Evolutionary conservation across 2,797 vertebrate genomes (phyloP).

Genomic region (Myotis pilosus): DNA sequence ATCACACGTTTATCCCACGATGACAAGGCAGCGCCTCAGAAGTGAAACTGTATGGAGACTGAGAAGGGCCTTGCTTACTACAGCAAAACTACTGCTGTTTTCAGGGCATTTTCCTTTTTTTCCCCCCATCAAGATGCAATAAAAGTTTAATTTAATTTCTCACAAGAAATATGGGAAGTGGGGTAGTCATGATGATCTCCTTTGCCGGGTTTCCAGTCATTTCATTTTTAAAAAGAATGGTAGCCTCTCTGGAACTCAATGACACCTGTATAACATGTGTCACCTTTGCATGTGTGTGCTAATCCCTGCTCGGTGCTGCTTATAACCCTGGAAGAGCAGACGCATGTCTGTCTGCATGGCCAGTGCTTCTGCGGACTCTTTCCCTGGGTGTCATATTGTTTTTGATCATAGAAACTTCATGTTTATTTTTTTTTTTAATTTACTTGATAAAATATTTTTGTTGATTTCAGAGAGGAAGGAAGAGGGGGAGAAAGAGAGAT

Average conservation of each 20-base stretch:
- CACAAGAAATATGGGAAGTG: slow-evolving; percentile 75
- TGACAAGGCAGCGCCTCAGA: slow-evolving; percentile 39
- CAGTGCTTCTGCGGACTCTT: neutral
- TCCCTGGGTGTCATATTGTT: neutral
- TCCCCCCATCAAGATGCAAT: slow-evolving; percentile 77
- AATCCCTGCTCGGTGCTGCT: slow-evolving; percentile 34
- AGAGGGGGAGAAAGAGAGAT: too few relatives aligned
- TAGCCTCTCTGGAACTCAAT: slow-evolving; percentile 77
- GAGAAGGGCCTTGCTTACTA: slow-evolving; percentile 42
- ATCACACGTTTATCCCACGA: slow-evolving; percentile 15
- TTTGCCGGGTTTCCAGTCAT: slow-evolving; percentile 67
- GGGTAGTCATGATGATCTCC: slow-evolving; percentile 53
- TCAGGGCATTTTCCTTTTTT: slow-evolving; percentile 6
- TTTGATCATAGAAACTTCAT: slow-evolving; percentile 58
- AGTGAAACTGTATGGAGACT: slow-evolving; percentile 60
- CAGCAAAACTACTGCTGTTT: slow-evolving; percentile 41
- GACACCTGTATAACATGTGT: slow-evolving; percentile 75
- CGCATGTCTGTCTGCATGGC: neutral
- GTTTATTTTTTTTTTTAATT: slow-evolving; percentile 14
- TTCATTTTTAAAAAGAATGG: slow-evolving; percentile 70
- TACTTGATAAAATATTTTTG: too few relatives aligned
- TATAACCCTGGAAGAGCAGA: neutral
- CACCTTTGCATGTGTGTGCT: slow-evolving; percentile 75
- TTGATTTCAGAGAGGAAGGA: too few relatives aligned
- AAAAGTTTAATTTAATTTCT: slow-evolving; percentile 78